Evolutionary conservation across 37 sponge, comb jelly and placozoan species (phyloP).

Genomic region (Halisarca cf. caerulea): DNA sequence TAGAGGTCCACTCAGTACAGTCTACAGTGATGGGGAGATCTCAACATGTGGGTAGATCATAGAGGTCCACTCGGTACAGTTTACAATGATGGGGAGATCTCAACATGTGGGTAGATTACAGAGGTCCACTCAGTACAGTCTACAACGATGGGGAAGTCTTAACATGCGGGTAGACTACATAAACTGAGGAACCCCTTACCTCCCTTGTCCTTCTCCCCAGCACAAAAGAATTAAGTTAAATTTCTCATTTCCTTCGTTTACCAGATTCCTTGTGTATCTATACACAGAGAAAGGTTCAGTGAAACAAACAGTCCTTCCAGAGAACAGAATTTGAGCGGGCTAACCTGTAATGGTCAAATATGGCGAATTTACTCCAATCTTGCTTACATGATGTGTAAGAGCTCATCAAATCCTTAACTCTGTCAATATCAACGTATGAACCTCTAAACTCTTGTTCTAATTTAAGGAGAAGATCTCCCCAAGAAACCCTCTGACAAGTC

Average conservation of each 20-base stretch:
- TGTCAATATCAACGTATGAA: conserved; percentile 60
- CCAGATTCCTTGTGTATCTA: conserved; percentile 93
- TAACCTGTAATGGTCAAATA: conserved; percentile 82
- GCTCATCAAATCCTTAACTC: conserved; percentile 58
- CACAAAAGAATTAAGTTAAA: conserved; percentile 91
- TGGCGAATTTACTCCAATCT: conserved; percentile 69
- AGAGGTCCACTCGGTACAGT: no score
- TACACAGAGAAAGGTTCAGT: background rate
- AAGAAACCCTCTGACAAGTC: background rate
- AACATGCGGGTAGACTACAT: no score
- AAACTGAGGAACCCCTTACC: conserved; percentile 17
- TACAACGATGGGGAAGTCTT: no score
- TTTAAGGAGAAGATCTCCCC: conserved; percentile 43
- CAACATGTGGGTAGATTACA: no score
- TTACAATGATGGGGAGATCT: no score
- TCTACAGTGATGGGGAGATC: no score
- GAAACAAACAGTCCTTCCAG: background rate
- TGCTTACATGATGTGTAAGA: conserved; percentile 53
- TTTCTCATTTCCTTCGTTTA: conserved; percentile 82
- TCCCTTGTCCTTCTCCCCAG: conserved; percentile 91
- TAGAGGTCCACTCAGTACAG: no score
- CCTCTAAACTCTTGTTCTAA: conserved; percentile 43
- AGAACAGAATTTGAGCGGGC: background rate
- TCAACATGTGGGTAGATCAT: no score
- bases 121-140: no score